Percentiles rank a stretch among this genome's conserved stretches.
These are phyloP conservation scores for Ophioninae sp. DNA, from an alignment of 2,888 invertebrate species.

Conservation along the genomic window DNA sequence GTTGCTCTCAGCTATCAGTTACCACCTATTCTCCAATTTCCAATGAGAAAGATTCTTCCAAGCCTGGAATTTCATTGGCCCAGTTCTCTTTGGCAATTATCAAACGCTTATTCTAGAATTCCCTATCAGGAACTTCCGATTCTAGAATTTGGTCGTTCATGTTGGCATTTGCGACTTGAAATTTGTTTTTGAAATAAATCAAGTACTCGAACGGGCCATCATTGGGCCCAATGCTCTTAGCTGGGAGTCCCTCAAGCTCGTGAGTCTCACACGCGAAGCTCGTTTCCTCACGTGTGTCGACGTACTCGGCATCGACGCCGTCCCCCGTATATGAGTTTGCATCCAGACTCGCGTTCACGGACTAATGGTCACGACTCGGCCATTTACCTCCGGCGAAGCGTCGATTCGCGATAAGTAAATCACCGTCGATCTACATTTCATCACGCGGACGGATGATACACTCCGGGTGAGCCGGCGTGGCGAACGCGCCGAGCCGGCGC, in stretches of 20 bases:
- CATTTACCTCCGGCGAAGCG: slow-evolving; percentile 85
- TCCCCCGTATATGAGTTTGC: slow-evolving; percentile 22
- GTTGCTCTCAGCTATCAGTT: too few relatives aligned
- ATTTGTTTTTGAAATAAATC: slow-evolving; percentile 1
- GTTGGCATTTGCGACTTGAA: neutral
- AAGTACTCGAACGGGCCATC: neutral
- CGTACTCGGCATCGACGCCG: neutral
- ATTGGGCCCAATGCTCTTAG: slow-evolving; percentile 70
- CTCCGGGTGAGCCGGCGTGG: slow-evolving; percentile 47
- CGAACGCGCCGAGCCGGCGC: slow-evolving; percentile 44
- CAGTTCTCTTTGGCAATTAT: too few relatives aligned
- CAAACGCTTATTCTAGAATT: too few relatives aligned
- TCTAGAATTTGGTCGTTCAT: neutral
- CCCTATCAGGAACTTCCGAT: too few relatives aligned
- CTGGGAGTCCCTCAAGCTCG: slow-evolving; percentile 49
- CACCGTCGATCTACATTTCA: slow-evolving; percentile 83
- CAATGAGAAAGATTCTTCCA: neutral
- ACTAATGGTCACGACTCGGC: slow-evolving; percentile 85
- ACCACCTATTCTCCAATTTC: too few relatives aligned
- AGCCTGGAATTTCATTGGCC: neutral
- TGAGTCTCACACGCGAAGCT: slow-evolving; percentile 57
- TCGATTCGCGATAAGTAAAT: slow-evolving; percentile 84
- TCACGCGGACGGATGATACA: slow-evolving; percentile 78
- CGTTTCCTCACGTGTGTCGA: slow-evolving; percentile 12
- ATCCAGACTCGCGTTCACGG: slow-evolving; percentile 69